These are phyloP conservation scores for Acestrorhynchus altus DNA, from an alignment of 2,797 vertebrate species.

Conservation along the genomic window DNA sequence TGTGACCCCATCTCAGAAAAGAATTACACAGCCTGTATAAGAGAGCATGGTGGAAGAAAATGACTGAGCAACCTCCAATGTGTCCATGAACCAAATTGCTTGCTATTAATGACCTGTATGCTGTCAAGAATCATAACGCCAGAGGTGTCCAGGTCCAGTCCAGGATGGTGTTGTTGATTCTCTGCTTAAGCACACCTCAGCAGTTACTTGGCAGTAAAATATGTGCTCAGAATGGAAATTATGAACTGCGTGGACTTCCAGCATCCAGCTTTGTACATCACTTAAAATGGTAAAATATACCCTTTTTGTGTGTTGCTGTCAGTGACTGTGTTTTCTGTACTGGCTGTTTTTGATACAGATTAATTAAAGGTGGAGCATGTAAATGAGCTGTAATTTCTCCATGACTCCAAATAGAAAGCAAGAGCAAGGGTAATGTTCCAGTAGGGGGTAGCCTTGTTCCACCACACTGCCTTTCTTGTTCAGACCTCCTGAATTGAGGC, in stretches of 20 bases:
- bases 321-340: not conserved
- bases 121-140: not conserved
- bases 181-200: not conserved
- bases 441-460: conserved; percentile 70
- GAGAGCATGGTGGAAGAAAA: not conserved
- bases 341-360: not conserved
- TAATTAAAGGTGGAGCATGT: conserved; percentile 23
- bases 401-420: not conserved
- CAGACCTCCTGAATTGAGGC: conserved; percentile 8
- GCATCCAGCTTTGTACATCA: not conserved
- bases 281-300: not conserved
- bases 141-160: not conserved
- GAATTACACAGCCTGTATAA: not conserved
- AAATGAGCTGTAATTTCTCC: not conserved
- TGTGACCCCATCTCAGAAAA: not conserved
- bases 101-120: not conserved
- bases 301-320: not conserved
- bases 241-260: too few species aligned
- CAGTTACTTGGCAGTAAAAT: not conserved
- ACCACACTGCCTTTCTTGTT: conserved; percentile 21
- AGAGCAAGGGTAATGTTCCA: conserved; percentile 49
- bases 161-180: not conserved
- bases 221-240: not conserved
- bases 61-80: not conserved
- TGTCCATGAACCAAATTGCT: not conserved